phyloP scores from a whole-genome alignment of 1,140 invertebrate genomes.

The Eueides isabella region DNA sequence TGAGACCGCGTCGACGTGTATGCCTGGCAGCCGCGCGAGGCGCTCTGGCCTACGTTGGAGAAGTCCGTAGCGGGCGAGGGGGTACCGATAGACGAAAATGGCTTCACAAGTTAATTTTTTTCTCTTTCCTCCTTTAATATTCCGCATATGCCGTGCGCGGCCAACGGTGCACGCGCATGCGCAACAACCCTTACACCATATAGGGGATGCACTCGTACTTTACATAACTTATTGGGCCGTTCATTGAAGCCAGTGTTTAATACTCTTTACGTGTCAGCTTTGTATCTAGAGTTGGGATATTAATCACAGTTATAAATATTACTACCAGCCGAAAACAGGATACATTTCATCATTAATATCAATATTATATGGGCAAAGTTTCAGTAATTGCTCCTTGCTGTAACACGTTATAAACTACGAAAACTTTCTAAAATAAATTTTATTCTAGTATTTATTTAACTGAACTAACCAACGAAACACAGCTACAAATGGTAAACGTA shows the following conservation, averaged over 20 bases:
- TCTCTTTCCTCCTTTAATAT: conserved; percentile 82
- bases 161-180: conserved; percentile 76
- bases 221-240: conserved; percentile 80
- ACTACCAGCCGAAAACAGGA: conserved; percentile 55
- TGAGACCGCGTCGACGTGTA: conserved; percentile 34
- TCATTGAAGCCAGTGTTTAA: conserved; percentile 78
- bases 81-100: conserved; percentile 79
- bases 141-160: conserved; percentile 79
- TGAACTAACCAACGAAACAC: background rate
- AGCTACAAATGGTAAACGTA: background rate
- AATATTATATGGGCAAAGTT: conserved; percentile 42
- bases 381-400: background rate
- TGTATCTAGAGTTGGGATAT: conserved; percentile 64
- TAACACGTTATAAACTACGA: background rate
- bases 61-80: conserved; percentile 66
- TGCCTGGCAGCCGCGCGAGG: conserved; percentile 54
- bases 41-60: conserved; percentile 65
- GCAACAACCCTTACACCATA: conserved; percentile 61
- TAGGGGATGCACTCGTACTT: conserved; percentile 79
- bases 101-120: conserved; percentile 82
- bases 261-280: conserved; percentile 76
- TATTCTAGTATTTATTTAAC: background rate
- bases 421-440: conserved; percentile 9
- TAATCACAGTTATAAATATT: conserved; percentile 70
- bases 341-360: conserved; percentile 61